Percentiles rank a stretch among this genome's conserved stretches.
These are phyloP conservation scores for Lynx canadensis DNA, from an alignment of 2,113 vertebrate genomes.

Conservation along the genomic window DNA sequence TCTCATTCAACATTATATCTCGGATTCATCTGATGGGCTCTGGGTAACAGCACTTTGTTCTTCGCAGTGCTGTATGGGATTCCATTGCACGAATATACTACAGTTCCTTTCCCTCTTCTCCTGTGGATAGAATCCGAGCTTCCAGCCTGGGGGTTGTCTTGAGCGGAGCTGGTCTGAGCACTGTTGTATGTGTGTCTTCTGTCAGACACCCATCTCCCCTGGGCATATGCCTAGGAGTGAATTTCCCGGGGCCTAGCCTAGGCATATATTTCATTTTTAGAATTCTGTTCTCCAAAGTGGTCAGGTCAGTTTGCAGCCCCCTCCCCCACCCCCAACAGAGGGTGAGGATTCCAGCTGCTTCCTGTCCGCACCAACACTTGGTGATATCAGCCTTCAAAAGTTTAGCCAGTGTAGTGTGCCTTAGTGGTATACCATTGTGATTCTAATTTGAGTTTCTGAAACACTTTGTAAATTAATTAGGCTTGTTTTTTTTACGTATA, in stretches of 20 bases:
- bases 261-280: not conserved
- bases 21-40: not conserved
- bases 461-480: not conserved
- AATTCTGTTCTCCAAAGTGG: not conserved
- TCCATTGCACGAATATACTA: not conserved
- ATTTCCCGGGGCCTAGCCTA: not conserved
- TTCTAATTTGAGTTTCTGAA: not conserved
- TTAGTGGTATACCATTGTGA: not conserved
- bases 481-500: not conserved
- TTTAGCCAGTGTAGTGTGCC: not conserved
- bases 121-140: too few species aligned
- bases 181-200: not conserved
- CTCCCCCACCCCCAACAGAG: not conserved
- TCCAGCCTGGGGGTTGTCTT: not conserved
- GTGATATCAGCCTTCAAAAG: not conserved
- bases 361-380: not conserved
- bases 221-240: fast-evolving
- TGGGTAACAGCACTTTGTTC: not conserved
- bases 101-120: not conserved
- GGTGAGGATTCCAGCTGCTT: not conserved
- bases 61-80: not conserved
- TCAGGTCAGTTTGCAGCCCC: not conserved
- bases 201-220: not conserved
- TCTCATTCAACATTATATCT: not conserved
- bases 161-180: not conserved